Percentiles rank a stretch among this genome's conserved stretches.
These are phyloP conservation scores for Miopithecus talapoin DNA, from an alignment of 2,797 vertebrate species.

Conservation along the genomic window DNA sequence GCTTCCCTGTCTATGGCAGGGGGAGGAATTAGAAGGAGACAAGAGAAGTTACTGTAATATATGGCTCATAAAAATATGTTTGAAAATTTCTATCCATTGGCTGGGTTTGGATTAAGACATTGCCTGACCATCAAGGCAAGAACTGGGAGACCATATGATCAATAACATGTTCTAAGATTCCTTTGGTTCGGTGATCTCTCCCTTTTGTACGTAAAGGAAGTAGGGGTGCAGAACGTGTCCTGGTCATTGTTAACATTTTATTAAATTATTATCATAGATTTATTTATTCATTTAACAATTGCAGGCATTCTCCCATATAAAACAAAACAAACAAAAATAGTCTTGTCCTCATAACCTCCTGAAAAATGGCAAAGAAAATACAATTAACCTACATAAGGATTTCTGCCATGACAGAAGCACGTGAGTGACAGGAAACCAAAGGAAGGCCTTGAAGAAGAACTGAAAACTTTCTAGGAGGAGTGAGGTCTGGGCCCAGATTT, in stretches of 20 bases:
- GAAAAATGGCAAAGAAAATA: not conserved
- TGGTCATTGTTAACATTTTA: not conserved
- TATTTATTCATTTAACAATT: not conserved
- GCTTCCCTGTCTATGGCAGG: not conserved
- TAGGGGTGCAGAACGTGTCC: not conserved
- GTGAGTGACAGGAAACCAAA: not conserved
- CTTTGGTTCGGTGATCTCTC: not conserved
- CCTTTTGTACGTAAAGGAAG: not conserved
- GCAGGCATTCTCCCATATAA: not conserved
- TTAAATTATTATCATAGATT: not conserved
- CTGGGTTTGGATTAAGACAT: not conserved
- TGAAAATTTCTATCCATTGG: not conserved
- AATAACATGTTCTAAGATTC: not conserved
- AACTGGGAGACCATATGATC: not conserved
- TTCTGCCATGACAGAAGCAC: not conserved
- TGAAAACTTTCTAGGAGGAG: not conserved
- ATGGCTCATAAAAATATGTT: not conserved
- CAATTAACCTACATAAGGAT: not conserved
- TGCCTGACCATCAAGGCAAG: not conserved
- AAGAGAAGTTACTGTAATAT: not conserved
- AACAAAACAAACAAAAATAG: not conserved
- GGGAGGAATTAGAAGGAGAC: not conserved
- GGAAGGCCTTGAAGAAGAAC: not conserved
- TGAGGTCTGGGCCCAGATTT: not conserved
- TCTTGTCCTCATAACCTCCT: not conserved